phyloP scores from a whole-genome alignment of 2,888 invertebrate genomes.

The Schizaphis graminum region DNA sequence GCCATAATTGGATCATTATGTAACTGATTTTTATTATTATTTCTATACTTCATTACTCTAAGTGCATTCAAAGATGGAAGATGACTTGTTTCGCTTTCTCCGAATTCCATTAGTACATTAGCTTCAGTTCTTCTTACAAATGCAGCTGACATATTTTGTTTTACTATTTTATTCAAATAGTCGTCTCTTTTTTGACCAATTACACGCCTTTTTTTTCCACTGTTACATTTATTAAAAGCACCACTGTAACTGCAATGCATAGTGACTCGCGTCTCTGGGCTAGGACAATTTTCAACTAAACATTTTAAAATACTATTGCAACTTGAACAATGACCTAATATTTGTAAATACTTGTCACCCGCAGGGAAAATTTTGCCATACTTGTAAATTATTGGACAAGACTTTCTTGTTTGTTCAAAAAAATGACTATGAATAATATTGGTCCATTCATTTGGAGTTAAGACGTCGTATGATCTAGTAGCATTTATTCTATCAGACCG shows the following conservation, averaged over 20 bases:
- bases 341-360: neutral
- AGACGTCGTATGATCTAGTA: slow-evolving; percentile 26
- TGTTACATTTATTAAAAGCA: slow-evolving; percentile 39
- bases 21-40: slow-evolving; percentile 25
- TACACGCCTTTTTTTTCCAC: slow-evolving; percentile 41
- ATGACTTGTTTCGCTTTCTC: slow-evolving; percentile 63
- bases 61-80: slow-evolving; percentile 55
- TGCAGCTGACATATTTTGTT: slow-evolving; percentile 51
- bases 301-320: slow-evolving; percentile 47
- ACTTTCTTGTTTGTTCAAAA: slow-evolving; percentile 35
- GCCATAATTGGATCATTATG: slow-evolving; percentile 58
- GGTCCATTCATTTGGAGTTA: slow-evolving; percentile 31
- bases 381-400: slow-evolving; percentile 28
- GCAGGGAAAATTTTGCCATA: slow-evolving; percentile 21
- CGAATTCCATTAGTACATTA: slow-evolving; percentile 56
- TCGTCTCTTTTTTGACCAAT: slow-evolving; percentile 30
- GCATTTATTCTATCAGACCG: slow-evolving; percentile 8
- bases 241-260: slow-evolving; percentile 35
- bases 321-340: slow-evolving; percentile 42
- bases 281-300: neutral
- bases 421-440: slow-evolving; percentile 22
- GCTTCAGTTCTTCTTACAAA: slow-evolving; percentile 54
- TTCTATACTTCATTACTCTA: slow-evolving; percentile 54
- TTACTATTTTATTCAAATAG: slow-evolving; percentile 17
- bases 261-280: neutral